A percentile compares a stretch with the other conserved stretches of the same genome.
Evolutionary conservation across 1,140 invertebrate species (phyloP).

Genomic region (Meloidogyne exigua): DNA sequence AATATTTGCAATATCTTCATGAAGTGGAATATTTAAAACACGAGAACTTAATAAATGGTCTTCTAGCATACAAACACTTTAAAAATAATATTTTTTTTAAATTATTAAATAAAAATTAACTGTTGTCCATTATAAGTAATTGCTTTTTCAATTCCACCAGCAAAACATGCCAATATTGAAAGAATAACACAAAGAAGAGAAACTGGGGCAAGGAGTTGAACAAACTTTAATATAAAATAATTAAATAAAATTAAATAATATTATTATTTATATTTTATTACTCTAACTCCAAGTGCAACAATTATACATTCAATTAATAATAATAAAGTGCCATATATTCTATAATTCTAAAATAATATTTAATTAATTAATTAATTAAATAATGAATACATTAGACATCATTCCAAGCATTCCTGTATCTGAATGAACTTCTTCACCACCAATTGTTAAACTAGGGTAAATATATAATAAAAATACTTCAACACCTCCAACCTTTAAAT

Average conservation of each 20-base stretch:
- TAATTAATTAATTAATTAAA: neutral
- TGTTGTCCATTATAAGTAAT: conserved; percentile 58
- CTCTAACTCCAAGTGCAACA: conserved; percentile 60
- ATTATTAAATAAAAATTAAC: conserved; percentile 25
- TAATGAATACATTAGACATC: conserved; percentile 39
- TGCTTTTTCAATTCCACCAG: conserved; percentile 61
- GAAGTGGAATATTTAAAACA: conserved; percentile 44
- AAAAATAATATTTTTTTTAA: conserved; percentile 22
- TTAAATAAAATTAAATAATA: neutral
- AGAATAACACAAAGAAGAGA: conserved; percentile 60
- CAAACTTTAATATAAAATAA: conserved; percentile 45
- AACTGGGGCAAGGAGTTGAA: conserved; percentile 60
- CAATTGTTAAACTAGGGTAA: conserved; percentile 51
- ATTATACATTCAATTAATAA: conserved; percentile 58
- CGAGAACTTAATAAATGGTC: conserved; percentile 52
- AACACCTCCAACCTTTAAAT: conserved; percentile 78
- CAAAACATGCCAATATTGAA: conserved; percentile 60
- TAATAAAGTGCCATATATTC: conserved; percentile 58
- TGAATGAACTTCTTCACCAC: conserved; percentile 51
- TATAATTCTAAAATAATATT: conserved; percentile 52
- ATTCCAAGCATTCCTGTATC: conserved; percentile 54
- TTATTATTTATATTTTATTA: neutral
- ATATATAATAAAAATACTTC: conserved; percentile 80
- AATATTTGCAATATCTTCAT: conserved; percentile 46
- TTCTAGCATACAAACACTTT: conserved; percentile 61